Evolutionary conservation across 2,888 invertebrate species (phyloP).

Genomic region (Kryphioiulus occultus): DNA sequence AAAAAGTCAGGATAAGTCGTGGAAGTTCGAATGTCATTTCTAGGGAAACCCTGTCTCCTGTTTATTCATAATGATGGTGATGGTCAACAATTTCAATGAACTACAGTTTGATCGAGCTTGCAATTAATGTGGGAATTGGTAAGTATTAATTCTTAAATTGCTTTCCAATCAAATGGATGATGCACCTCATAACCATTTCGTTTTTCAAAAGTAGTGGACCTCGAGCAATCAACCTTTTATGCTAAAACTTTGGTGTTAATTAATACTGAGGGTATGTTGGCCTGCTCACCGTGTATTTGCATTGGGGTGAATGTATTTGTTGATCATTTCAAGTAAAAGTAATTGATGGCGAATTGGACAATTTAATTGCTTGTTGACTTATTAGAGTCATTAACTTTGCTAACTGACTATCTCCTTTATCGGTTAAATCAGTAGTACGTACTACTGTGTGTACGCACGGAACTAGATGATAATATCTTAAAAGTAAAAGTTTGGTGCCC

Average conservation of each 20-base stretch:
- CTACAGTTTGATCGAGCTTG: too few relatives aligned
- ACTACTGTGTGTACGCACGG: neutral
- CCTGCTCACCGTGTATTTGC: neutral
- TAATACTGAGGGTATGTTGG: neutral
- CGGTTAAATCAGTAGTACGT: neutral
- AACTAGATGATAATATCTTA: neutral
- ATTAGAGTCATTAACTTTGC: neutral
- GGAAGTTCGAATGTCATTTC: too few relatives aligned
- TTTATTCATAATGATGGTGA: too few relatives aligned
- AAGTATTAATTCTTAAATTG: too few relatives aligned
- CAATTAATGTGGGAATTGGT: too few relatives aligned
- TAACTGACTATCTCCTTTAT: neutral
- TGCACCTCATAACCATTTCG: too few relatives aligned
- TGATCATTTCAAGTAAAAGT: constrained; percentile 10
- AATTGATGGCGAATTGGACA: constrained; percentile 6
- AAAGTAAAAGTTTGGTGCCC: neutral
- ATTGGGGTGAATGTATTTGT: neutral
- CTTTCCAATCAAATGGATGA: too few relatives aligned
- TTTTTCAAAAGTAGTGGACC: neutral
- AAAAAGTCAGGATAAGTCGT: too few relatives aligned
- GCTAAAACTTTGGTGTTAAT: neutral
- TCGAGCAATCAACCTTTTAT: neutral
- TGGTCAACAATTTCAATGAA: too few relatives aligned
- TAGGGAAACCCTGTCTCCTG: too few relatives aligned
- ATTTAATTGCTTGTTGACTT: neutral